Percentiles rank a stretch among this genome's conserved stretches.
These are phyloP conservation scores for Trinectes maculatus DNA, from an alignment of 2,113 vertebrate genomes.

Conservation along the genomic window DNA sequence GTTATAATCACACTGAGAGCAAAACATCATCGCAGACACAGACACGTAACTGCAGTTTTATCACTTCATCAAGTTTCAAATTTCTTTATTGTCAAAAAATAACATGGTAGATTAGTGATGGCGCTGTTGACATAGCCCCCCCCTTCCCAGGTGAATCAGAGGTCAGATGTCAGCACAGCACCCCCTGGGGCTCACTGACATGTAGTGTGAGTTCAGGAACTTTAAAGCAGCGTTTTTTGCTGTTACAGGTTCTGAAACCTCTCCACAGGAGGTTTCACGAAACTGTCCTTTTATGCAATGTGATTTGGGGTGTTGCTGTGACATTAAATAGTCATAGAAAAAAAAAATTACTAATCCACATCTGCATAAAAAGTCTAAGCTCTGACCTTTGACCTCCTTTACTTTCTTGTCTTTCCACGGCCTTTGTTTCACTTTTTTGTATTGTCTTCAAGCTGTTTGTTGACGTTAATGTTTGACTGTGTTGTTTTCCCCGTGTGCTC, in stretches of 20 bases:
- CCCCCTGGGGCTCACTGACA: neutral
- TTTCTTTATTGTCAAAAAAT: neutral
- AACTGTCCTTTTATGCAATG: neutral
- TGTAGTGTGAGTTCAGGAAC: conserved; percentile 9
- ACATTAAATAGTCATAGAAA: neutral
- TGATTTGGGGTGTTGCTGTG: neutral
- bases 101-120: neutral
- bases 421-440: neutral
- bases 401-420: neutral
- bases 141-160: conserved; percentile 6
- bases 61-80: neutral
- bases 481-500: neutral
- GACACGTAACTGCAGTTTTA: neutral
- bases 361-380: conserved; percentile 12
- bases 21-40: neutral
- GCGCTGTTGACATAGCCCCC: neutral
- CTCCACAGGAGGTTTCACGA: neutral
- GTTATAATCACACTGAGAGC: neutral
- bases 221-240: neutral
- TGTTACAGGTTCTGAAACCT: conserved; percentile 10
- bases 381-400: conserved; percentile 1
- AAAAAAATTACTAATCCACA: neutral
- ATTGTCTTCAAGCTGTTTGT: neutral
- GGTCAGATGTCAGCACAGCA: conserved; percentile 31
- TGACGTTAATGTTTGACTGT: neutral